Percentiles rank a stretch among this genome's conserved stretches.
Conservation (phyloP, 2,888 invertebrate genomes). For the Caenorhabditis sinica region DNA sequence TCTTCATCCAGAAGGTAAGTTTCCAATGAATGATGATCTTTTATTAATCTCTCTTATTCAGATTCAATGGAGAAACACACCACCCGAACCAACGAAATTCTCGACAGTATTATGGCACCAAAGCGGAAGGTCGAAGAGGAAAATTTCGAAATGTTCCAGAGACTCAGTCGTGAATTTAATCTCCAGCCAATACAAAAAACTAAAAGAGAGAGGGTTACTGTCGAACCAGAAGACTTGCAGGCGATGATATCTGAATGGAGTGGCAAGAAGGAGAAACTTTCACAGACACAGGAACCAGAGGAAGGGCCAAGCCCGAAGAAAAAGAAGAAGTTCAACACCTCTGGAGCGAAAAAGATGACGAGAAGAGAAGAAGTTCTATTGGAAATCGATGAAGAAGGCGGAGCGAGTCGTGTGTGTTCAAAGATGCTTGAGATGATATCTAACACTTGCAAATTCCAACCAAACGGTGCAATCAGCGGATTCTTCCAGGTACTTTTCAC, state of each 20-base stretch:
- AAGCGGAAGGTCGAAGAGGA: slow-evolving; percentile 21
- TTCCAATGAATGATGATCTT: background rate
- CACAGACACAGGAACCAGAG: slow-evolving; percentile 9
- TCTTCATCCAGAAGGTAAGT: slow-evolving; percentile 39
- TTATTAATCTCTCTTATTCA: background rate
- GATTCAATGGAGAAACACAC: slow-evolving; percentile 30
- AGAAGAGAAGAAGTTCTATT: slow-evolving; percentile 28
- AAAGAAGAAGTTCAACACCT: slow-evolving; percentile 26
- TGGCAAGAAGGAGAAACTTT: slow-evolving; percentile 17
- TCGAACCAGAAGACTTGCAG: slow-evolving; percentile 50
- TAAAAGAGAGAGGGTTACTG: slow-evolving; percentile 46
- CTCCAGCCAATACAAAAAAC: slow-evolving; percentile 50
- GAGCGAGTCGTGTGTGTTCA: slow-evolving; percentile 19
- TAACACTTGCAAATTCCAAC: slow-evolving; percentile 42
- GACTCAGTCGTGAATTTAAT: slow-evolving; percentile 48
- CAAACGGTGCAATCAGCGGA: slow-evolving; percentile 24
- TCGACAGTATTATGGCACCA: slow-evolving; percentile 43
- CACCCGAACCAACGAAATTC: slow-evolving; percentile 10
- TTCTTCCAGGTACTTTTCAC: slow-evolving; percentile 33
- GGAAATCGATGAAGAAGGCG: slow-evolving; percentile 16
- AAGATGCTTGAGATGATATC: slow-evolving; percentile 49
- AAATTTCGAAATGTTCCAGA: slow-evolving; percentile 41
- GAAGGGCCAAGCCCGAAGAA: slow-evolving; percentile 31
- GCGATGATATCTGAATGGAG: slow-evolving; percentile 48
- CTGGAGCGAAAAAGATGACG: slow-evolving; percentile 26